These are phyloP conservation scores for Chelonoidis abingdonii DNA, from an alignment of 2,113 vertebrate genomes.

Conservation along the genomic window DNA sequence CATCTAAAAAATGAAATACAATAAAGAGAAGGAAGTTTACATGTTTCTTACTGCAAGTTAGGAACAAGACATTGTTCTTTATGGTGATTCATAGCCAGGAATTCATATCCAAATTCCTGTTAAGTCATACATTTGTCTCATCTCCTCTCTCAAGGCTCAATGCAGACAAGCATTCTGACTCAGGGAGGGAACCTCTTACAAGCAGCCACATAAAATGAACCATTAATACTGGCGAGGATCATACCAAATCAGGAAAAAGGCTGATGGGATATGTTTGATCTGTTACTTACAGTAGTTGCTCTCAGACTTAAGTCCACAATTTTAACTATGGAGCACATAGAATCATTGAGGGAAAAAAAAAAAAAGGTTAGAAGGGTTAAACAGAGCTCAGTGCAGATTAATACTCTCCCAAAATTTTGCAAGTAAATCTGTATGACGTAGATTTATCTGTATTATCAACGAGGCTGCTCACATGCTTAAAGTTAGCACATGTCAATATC, in stretches of 20 bases:
- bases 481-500: not conserved
- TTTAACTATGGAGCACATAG: not conserved
- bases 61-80: conserved; percentile 59
- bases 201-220: not conserved
- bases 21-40: conserved; percentile 75
- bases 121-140: conserved; percentile 66
- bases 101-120: conserved; percentile 69
- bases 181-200: not conserved
- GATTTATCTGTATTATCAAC: not conserved
- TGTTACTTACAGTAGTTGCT: conserved; percentile 8
- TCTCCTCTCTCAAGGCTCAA: conserved; percentile 40
- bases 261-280: conserved; percentile 8
- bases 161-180: conserved; percentile 10
- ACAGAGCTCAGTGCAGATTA: conserved; percentile 5
- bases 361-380: not conserved
- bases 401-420: not conserved
- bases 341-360: not conserved
- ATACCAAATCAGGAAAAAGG: conserved; percentile 29
- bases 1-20: conserved; percentile 39
- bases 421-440: not conserved
- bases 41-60: conserved; percentile 14
- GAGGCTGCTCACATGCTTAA: not conserved
- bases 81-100: conserved; percentile 67
- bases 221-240: not conserved
- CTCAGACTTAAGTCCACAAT: not conserved